Evolutionary conservation across 2,888 invertebrate species (phyloP), one percentile per base, ranked within the genome.

Genomic region (Ecliptopera silaceata): DNA sequence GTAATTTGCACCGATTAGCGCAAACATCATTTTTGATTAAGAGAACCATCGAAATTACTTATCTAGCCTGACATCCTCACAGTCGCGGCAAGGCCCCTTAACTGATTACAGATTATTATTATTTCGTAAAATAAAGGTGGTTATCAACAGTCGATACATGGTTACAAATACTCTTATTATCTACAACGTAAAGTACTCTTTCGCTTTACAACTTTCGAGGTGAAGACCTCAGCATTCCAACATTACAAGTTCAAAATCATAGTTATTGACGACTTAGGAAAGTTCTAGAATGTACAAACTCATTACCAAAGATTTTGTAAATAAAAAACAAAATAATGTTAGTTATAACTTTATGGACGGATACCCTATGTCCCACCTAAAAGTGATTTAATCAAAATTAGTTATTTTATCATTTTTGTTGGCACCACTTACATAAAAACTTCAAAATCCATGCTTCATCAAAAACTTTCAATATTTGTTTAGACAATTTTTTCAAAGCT

Each of bases 301-400:
- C 12, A 22, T 20, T 38, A 49, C 41, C 42, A 22, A n/a, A 50
- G 13, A 47, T 17, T 17, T 51, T 36, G 29, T 50, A 53, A 48
- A 39, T 32, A 26, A 43, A 26, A 43, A 29, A 36, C 22, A 42
- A 47, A 47, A 43, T 31, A 11, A 12, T 29, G 51, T 38, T 51
- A 44, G 61, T 68, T 39, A 66, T 66, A 63, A 70, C 64, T 56
- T 54, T 68, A 77, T 75, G 84, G 83, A 84, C 84, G 83, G 82
- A 84, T 68, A 77, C 63, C 65, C 68, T 69, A 55, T 66, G 66
- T 66, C 63, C 68, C 66, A 68, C 8, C 17, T 53, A 36, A 44
- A 45, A 18, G 39, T 59, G 47, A 60, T 58, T 20, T 52, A 61
- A 59, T 66, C 53, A 38, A 54, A 42, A 54, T 59, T 54, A 50